phyloP scores from a whole-genome alignment of 92 coral and sea anemone genomes.

The Bergia puertoricense region DNA sequence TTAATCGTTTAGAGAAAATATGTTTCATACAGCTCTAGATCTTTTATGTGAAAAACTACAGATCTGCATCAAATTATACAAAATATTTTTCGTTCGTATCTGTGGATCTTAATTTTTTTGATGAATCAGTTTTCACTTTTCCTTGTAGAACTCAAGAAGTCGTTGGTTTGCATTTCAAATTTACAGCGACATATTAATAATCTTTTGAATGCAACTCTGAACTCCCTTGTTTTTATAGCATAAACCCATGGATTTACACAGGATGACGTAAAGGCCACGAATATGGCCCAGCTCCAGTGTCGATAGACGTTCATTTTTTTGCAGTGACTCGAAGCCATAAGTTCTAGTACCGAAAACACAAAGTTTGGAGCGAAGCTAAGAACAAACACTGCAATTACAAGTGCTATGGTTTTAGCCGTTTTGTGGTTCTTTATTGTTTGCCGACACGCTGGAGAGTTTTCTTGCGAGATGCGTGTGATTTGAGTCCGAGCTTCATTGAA shows the following conservation, averaged over 20 bases:
- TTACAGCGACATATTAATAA: neutral
- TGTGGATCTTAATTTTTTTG: too few species aligned
- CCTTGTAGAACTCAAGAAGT: neutral
- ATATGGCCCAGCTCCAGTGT: constrained; percentile 22
- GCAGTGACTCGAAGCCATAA: neutral
- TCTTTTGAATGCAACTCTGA: neutral
- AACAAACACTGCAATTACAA: constrained; percentile 2
- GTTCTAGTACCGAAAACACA: neutral
- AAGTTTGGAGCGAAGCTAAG: constrained; percentile 24
- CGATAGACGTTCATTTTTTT: neutral
- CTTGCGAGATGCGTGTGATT: neutral
- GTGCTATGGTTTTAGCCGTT: constrained; percentile 7
- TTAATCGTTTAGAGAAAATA: too few species aligned
- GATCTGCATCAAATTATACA: too few species aligned
- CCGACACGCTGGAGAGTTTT: neutral
- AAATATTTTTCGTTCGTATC: too few species aligned
- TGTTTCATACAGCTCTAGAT: too few species aligned
- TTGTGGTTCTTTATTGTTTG: neutral
- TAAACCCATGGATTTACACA: constrained; percentile 33
- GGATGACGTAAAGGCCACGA: constrained; percentile 10
- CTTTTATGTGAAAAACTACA: too few species aligned
- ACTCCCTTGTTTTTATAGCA: constrained; percentile 12
- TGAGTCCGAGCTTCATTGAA: neutral
- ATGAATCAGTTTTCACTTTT: neutral
- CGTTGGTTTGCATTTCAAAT: neutral